Evolutionary conservation across 2,888 invertebrate genomes (phyloP).

Genomic region (Norana najaformis): DNA sequence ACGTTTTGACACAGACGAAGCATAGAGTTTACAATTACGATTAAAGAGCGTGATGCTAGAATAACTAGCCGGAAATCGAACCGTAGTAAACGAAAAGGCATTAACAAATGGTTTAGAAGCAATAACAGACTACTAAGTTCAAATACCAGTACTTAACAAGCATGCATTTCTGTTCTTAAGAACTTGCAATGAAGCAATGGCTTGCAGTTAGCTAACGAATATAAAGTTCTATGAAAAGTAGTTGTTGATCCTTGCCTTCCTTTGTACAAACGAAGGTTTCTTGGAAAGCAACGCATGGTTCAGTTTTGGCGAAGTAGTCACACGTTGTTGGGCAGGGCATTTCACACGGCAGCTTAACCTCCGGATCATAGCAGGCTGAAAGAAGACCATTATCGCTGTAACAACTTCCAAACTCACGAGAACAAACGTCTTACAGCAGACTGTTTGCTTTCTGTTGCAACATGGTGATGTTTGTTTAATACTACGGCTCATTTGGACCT

Average conservation of each 20-base stretch:
- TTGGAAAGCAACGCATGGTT: constrained; percentile 3
- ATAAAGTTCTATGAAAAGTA: background rate
- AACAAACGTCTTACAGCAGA: background rate
- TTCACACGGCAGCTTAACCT: constrained; percentile 17
- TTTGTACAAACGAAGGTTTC: background rate
- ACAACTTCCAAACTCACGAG: background rate
- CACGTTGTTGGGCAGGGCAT: constrained; percentile 24
- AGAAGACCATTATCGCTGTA: background rate
- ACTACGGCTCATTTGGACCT: too few relatives aligned
- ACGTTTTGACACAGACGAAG: background rate
- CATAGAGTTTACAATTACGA: background rate
- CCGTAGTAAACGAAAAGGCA: background rate
- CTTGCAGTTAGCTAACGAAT: background rate
- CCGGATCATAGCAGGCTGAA: constrained; percentile 27
- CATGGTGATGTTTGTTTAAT: background rate
- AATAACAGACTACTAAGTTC: too few relatives aligned
- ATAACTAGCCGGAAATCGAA: background rate
- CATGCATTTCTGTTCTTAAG: too few relatives aligned
- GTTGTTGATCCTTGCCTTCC: background rate
- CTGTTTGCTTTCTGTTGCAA: background rate
- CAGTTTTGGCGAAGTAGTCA: constrained; percentile 22
- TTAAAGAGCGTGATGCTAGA: background rate
- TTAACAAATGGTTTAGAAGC: background rate
- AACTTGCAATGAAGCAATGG: too few relatives aligned
- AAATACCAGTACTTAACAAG: background rate